Percentiles rank a stretch among this genome's conserved stretches.
phyloP scores from a whole-genome alignment of 2,888 invertebrate species.

The Dione vanillae region DNA sequence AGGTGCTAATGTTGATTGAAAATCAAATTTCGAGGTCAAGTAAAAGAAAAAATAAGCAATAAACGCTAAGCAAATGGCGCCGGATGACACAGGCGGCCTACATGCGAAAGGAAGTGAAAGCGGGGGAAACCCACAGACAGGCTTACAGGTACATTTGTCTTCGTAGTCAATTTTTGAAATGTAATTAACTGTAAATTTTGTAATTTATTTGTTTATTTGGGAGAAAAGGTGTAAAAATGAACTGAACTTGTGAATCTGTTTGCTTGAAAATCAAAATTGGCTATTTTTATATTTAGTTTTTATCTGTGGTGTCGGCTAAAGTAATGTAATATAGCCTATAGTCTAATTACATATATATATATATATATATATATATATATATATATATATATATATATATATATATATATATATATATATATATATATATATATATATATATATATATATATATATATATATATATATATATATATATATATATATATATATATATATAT shows the following conservation, averaged over 20 bases:
- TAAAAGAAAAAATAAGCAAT: slow-evolving; percentile 10
- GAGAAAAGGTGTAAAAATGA: background rate
- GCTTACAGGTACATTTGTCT: slow-evolving; percentile 21
- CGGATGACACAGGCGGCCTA: slow-evolving; percentile 46
- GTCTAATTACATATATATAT: too few relatives aligned
- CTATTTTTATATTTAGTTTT: too few relatives aligned
- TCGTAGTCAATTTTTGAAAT: slow-evolving; percentile 11
- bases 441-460: too few relatives aligned
- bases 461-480: background rate
- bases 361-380: too few relatives aligned
- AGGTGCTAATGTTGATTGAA: background rate
- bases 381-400: too few relatives aligned
- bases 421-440: too few relatives aligned
- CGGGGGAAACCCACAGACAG: slow-evolving; percentile 37
- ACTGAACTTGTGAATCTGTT: background rate
- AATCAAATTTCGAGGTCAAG: background rate
- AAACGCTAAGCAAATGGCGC: background rate
- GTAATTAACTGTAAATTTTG: slow-evolving; percentile 14
- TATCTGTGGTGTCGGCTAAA: background rate
- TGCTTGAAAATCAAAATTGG: background rate
- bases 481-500: background rate
- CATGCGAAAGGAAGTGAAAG: slow-evolving; percentile 49
- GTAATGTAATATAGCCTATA: too few relatives aligned
- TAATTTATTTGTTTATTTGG: background rate
- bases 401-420: too few relatives aligned